Percentiles rank a stretch among this genome's conserved stretches.
Evolutionary conservation across 2,888 invertebrate species (phyloP).

Genomic region (Meandrusa payeni): DNA sequence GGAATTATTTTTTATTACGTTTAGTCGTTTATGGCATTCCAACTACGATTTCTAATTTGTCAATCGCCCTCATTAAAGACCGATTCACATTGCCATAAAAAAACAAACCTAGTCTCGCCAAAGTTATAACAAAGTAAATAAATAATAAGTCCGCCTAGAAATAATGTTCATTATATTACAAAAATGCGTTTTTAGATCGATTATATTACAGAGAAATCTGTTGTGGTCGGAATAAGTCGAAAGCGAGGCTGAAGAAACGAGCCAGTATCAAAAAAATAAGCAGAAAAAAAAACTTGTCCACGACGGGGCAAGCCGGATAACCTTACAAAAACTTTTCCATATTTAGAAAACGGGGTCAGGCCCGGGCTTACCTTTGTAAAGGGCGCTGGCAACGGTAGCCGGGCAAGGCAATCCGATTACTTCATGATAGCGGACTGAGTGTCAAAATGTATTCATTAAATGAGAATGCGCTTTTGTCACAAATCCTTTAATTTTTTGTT

Average conservation of each 20-base stretch:
- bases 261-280: conserved; percentile 30
- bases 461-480: conserved; percentile 21
- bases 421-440: conserved; percentile 43
- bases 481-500: conserved; percentile 11
- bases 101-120: too few species aligned
- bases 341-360: conserved; percentile 70
- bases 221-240: conserved; percentile 8
- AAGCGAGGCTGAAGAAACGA: conserved; percentile 28
- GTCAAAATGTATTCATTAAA: conserved; percentile 41
- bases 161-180: too few species aligned
- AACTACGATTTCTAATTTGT: conserved; percentile 49
- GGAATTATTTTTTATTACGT: too few species aligned
- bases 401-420: conserved; percentile 61
- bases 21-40: too few species aligned
- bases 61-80: conserved; percentile 31
- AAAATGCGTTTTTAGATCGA: too few species aligned
- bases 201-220: conserved; percentile 6
- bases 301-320: conserved; percentile 39
- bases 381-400: conserved; percentile 39
- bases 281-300: conserved; percentile 35
- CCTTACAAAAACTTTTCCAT: conserved; percentile 69
- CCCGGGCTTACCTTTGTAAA: conserved; percentile 55
- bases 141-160: too few species aligned
- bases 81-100: too few species aligned
- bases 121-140: too few species aligned